Percentiles rank a stretch among this genome's conserved stretches.
Conservation (phyloP, 2,113 vertebrate species). For the Sialia sialis region DNA sequence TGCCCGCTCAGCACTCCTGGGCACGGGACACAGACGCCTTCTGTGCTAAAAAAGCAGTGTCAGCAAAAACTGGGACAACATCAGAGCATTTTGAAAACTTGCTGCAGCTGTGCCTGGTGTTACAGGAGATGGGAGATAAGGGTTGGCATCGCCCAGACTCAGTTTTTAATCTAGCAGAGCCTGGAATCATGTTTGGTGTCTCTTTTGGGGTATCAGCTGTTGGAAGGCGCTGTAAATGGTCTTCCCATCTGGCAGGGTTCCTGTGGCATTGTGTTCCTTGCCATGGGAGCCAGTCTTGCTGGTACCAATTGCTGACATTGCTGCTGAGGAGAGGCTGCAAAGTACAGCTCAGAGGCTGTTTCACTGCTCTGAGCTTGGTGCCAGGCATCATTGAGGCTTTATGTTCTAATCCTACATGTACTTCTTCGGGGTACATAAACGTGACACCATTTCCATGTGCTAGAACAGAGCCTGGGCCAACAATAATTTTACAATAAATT, state of each 20-base stretch:
- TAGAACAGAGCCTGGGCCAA: not conserved
- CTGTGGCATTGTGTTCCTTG: not conserved
- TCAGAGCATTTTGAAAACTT: not conserved
- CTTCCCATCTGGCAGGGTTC: not conserved
- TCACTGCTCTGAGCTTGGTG: not conserved
- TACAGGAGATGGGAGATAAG: not conserved
- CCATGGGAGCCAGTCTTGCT: not conserved
- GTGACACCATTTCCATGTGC: not conserved
- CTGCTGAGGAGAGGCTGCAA: not conserved
- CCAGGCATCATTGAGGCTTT: not conserved
- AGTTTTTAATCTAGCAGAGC: not conserved
- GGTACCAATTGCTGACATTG: not conserved
- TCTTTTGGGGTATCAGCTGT: not conserved
- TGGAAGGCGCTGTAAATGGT: not conserved
- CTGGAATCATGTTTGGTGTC: not conserved
- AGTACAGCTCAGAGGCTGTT: not conserved
- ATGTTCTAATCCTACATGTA: accelerated
- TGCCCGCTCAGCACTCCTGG: not conserved
- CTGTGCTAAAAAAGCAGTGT: not conserved
- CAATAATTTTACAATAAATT: not conserved
- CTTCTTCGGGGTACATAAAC: not conserved
- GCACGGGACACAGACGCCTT: not conserved
- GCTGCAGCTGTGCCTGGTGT: not conserved
- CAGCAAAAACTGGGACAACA: not conserved
- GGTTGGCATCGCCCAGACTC: not conserved